Conservation (phyloP, 2,888 invertebrate genomes). For the Drosophila paranaensis region DNA sequence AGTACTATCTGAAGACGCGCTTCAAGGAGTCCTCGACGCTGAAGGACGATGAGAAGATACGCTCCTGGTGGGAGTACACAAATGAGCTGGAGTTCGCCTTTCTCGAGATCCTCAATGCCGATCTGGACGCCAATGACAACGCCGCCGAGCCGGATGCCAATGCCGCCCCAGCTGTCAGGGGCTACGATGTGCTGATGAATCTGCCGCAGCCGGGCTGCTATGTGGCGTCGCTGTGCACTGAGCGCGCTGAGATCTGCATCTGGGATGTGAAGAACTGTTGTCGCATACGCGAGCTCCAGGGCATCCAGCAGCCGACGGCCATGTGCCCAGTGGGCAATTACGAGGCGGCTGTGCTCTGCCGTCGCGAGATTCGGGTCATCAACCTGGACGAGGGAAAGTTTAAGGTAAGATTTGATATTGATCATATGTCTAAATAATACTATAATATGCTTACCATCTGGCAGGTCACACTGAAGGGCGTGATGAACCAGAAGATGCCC, state of each 20-base stretch:
- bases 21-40: constrained; percentile 68
- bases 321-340: constrained; percentile 91
- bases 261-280: constrained; percentile 90
- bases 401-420: constrained; percentile 70
- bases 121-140: constrained; percentile 71
- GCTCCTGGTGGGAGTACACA: constrained; percentile 82
- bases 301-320: constrained; percentile 91
- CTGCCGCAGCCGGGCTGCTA: constrained; percentile 87
- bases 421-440: background rate
- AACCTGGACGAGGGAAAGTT: constrained; percentile 90
- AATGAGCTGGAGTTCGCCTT: constrained; percentile 85
- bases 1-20: constrained; percentile 85
- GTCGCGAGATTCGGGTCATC: constrained; percentile 92
- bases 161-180: constrained; percentile 59
- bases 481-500: constrained; percentile 97
- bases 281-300: constrained; percentile 89
- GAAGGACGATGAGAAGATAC: constrained; percentile 80
- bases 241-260: constrained; percentile 91
- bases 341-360: constrained; percentile 92
- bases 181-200: constrained; percentile 84
- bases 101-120: constrained; percentile 82
- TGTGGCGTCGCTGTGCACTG: constrained; percentile 91
- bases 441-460: background rate
- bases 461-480: constrained; percentile 91
- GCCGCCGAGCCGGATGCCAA: background rate